Evolutionary conservation across 2,113 vertebrate species (phyloP).

Genomic region (Bucco capensis): DNA sequence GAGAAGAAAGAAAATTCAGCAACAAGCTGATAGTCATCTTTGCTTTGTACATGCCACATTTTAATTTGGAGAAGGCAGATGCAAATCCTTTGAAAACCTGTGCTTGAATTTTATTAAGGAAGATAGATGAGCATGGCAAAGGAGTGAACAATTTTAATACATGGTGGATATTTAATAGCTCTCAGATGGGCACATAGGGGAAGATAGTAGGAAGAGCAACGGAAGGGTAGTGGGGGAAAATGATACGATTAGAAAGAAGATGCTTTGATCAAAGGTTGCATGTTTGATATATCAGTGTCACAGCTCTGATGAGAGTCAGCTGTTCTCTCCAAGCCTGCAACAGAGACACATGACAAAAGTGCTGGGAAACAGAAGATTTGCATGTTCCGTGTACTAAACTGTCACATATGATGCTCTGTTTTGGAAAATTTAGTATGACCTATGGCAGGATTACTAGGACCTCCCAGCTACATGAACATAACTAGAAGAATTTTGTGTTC

Average conservation of each 20-base stretch:
- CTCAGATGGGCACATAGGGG: background rate
- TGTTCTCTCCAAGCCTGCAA: background rate
- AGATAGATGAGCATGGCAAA: background rate
- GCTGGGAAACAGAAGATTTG: background rate
- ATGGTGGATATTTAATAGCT: background rate
- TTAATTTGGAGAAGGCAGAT: background rate
- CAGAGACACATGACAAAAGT: background rate
- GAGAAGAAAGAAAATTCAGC: background rate
- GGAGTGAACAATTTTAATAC: background rate
- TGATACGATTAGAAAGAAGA: background rate
- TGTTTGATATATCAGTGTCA: background rate
- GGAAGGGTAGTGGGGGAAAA: background rate
- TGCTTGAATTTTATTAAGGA: background rate
- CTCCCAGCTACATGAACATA: background rate
- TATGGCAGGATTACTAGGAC: background rate
- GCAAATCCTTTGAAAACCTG: background rate
- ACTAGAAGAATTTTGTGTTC: background rate
- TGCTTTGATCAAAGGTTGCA: background rate
- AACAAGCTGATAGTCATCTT: background rate
- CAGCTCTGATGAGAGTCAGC: background rate
- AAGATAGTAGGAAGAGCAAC: background rate
- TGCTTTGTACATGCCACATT: background rate
- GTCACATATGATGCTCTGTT: background rate
- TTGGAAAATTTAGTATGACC: background rate
- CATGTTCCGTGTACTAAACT: background rate